A percentile compares a stretch with the other conserved stretches of the same genome.
These are phyloP conservation scores for Drosophila takahashii DNA, from an alignment of 1,140 invertebrate genomes.

Conservation along the genomic window DNA sequence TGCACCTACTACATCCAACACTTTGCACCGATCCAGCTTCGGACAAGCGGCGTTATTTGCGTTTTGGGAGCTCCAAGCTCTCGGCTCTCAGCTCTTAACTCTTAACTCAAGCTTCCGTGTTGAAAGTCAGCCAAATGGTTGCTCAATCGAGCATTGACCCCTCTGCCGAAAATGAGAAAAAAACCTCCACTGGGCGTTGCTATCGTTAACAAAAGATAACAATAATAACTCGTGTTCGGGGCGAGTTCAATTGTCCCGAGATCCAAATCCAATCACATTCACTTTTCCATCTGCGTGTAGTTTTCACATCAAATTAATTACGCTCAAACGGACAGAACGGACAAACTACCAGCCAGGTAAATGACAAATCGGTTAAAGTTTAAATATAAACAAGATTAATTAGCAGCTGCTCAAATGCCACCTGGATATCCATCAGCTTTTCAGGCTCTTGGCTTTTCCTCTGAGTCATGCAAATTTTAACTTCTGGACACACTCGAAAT, in stretches of 20 bases:
- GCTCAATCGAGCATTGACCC: slow-evolving; percentile 75
- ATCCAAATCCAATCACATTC: slow-evolving; percentile 49
- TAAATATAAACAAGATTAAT: slow-evolving; percentile 75
- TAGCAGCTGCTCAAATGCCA: slow-evolving; percentile 57
- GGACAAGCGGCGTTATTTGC: slow-evolving; percentile 45
- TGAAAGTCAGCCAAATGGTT: slow-evolving; percentile 69
- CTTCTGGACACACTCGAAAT: slow-evolving; percentile 27
- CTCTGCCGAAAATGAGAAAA: slow-evolving; percentile 39
- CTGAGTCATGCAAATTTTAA: slow-evolving; percentile 30
- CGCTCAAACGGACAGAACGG: slow-evolving; percentile 35
- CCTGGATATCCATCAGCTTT: slow-evolving; percentile 45
- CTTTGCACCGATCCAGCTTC: slow-evolving; percentile 40
- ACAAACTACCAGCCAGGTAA: slow-evolving; percentile 38
- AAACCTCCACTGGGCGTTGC: slow-evolving; percentile 35
- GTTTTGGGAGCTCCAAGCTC: slow-evolving; percentile 28
- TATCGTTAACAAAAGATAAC: slow-evolving; percentile 75
- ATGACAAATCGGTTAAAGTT: slow-evolving; percentile 75
- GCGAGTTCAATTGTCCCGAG: slow-evolving; percentile 64
- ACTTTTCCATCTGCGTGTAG: slow-evolving; percentile 59
- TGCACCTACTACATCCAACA: slow-evolving; percentile 61
- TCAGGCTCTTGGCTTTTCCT: slow-evolving; percentile 1
- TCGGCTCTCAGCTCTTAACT: slow-evolving; percentile 16
- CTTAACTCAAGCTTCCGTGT: slow-evolving; percentile 58
- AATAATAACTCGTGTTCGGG: slow-evolving; percentile 58
- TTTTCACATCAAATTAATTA: slow-evolving; percentile 71